Evolutionary conservation across 1,140 invertebrate genomes (phyloP).

Genomic region (Bemisia tabaci): DNA sequence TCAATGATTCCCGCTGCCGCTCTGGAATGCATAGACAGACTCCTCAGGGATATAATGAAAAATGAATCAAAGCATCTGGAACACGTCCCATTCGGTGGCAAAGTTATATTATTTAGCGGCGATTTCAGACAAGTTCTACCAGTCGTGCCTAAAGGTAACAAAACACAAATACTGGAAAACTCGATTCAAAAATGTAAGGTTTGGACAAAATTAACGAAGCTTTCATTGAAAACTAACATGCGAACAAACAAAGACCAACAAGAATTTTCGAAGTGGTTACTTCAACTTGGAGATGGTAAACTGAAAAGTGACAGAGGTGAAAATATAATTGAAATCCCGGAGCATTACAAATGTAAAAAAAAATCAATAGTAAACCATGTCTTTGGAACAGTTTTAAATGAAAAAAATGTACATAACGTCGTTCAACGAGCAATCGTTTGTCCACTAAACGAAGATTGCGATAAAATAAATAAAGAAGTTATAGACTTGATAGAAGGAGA

Average conservation of each 20-base stretch:
- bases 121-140: conserved; percentile 11
- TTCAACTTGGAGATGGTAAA: conserved; percentile 1
- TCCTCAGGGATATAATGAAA: conserved; percentile 3
- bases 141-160: not conserved
- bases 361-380: not conserved
- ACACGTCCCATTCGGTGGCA: conserved; percentile 8
- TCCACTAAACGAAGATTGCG: conserved; percentile 1
- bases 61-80: too few species aligned
- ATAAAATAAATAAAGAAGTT: not conserved
- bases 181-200: not conserved
- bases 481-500: not conserved
- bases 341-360: not conserved
- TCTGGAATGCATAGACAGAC: conserved; percentile 2
- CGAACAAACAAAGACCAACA: not conserved
- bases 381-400: not conserved
- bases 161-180: not conserved
- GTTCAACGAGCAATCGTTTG: not conserved
- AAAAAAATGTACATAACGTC: not conserved
- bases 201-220: not conserved
- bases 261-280: conserved; percentile 3
- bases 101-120: conserved; percentile 8
- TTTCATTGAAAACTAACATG: not conserved
- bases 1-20: conserved; percentile 6
- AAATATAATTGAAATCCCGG: not conserved
- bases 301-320: not conserved